phyloP scores from a whole-genome alignment of 1,140 invertebrate genomes.

The Papilio polytes region DNA sequence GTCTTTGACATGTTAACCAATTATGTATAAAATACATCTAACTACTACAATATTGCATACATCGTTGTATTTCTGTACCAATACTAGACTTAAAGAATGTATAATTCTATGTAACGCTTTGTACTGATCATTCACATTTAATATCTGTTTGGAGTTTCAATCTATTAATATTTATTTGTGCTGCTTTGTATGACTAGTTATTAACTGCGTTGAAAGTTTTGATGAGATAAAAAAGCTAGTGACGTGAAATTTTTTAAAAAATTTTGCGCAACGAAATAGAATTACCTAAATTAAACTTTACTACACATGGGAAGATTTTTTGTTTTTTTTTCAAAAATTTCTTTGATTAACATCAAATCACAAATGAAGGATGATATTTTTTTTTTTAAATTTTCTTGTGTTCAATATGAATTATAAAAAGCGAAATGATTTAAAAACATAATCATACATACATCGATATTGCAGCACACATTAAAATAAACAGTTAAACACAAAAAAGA shows the following conservation, averaged over 20 bases:
- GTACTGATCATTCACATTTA: constrained; percentile 56
- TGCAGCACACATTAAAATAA: constrained; percentile 74
- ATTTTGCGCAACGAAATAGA: constrained; percentile 14
- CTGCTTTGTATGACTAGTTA: constrained; percentile 49
- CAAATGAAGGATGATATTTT: constrained; percentile 12
- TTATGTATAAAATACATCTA: constrained; percentile 67
- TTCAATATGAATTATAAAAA: constrained; percentile 15
- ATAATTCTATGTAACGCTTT: constrained; percentile 53
- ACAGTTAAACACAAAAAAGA: constrained; percentile 54
- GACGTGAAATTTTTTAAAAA: neutral
- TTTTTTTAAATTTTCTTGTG: constrained; percentile 21
- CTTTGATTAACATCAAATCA: neutral
- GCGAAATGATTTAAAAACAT: constrained; percentile 42
- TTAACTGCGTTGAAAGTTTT: neutral
- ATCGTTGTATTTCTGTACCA: constrained; percentile 72
- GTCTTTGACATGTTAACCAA: constrained; percentile 77
- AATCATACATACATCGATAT: constrained; percentile 52
- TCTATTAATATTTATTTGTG: constrained; percentile 48
- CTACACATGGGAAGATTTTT: constrained; percentile 15
- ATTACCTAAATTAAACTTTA: constrained; percentile 6
- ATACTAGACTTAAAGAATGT: constrained; percentile 52
- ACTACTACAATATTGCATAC: constrained; percentile 70
- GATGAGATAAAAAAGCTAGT: neutral
- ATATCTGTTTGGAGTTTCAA: constrained; percentile 23
- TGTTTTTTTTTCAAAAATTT: constrained; percentile 41